phyloP scores from a whole-genome alignment of 1,140 invertebrate species.

The Watersipora subatra region DNA sequence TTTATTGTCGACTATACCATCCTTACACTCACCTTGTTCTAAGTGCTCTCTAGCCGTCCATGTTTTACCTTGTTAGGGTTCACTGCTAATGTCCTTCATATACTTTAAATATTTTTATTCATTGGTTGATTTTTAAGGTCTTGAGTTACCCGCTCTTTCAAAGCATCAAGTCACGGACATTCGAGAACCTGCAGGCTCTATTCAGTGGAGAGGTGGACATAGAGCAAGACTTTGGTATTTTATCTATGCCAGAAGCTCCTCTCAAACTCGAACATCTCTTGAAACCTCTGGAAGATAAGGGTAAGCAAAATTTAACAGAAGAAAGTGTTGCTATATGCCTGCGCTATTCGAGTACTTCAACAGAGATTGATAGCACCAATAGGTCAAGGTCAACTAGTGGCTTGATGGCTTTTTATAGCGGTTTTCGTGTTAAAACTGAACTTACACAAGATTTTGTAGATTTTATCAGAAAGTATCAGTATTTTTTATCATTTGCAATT shows the following conservation, averaged over 20 bases:
- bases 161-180: constrained; percentile 28
- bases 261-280: constrained; percentile 20
- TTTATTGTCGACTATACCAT: not conserved
- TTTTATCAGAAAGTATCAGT: too few relatives aligned
- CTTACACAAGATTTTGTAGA: too few relatives aligned
- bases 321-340: too few relatives aligned
- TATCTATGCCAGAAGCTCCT: constrained; percentile 19
- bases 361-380: too few relatives aligned
- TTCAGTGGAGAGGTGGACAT: constrained; percentile 18
- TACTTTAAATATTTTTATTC: not conserved
- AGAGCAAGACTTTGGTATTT: constrained; percentile 23
- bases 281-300: constrained; percentile 15
- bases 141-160: constrained; percentile 32
- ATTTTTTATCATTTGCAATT: too few relatives aligned
- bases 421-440: too few relatives aligned
- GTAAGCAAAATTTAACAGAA: too few relatives aligned
- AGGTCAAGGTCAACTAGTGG: too few relatives aligned
- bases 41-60: too few relatives aligned
- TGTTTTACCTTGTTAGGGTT: not conserved
- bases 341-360: too few relatives aligned
- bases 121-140: constrained; percentile 12
- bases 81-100: not conserved
- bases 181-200: constrained; percentile 22
- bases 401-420: too few relatives aligned
- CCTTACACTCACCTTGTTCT: too few relatives aligned